phyloP scores from a whole-genome alignment of 2,113 vertebrate species.

The Heterotilapia buettikoferi region DNA sequence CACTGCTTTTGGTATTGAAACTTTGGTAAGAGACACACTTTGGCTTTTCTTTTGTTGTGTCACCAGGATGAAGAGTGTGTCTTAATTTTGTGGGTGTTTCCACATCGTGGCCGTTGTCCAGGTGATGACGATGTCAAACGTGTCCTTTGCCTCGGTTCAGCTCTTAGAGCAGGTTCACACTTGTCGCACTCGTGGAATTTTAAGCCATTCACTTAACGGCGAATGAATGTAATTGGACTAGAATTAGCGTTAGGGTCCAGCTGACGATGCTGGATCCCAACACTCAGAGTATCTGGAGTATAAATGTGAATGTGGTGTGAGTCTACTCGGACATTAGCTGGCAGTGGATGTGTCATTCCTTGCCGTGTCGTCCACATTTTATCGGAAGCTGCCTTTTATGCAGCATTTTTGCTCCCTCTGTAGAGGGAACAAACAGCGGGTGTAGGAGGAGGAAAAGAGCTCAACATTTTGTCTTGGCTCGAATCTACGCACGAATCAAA shows the following conservation, averaged over 20 bases:
- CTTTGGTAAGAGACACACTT: neutral
- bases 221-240: accelerated
- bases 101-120: neutral
- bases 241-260: neutral
- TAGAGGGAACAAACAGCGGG: neutral
- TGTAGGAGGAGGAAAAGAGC: neutral
- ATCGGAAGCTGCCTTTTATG: neutral
- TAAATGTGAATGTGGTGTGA: neutral
- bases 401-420: neutral
- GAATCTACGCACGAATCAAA: neutral
- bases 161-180: neutral
- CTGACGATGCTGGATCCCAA: neutral
- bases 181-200: neutral
- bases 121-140: neutral
- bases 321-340: neutral
- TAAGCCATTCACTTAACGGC: accelerated
- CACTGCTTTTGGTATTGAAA: neutral
- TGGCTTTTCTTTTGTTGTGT: neutral
- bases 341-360: neutral
- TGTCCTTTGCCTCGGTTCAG: neutral
- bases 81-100: neutral
- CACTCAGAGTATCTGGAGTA: neutral
- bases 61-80: neutral
- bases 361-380: neutral
- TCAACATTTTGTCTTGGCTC: neutral